A percentile compares a stretch with the other conserved stretches of the same genome.
phyloP scores from a whole-genome alignment of 2,113 vertebrate species.

The Platysteira castanea region DNA sequence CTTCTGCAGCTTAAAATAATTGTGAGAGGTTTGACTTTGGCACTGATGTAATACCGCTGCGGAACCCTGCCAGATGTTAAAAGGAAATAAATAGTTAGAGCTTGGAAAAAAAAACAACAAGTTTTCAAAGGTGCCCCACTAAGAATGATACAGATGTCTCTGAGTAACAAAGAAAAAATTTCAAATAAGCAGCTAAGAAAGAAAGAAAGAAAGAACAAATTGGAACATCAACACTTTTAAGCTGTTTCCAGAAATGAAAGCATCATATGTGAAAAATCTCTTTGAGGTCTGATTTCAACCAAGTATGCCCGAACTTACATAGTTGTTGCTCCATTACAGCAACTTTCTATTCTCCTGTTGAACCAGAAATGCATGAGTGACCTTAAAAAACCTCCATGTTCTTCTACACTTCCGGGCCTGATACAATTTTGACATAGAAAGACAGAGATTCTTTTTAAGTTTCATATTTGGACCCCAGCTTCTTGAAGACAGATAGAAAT shows the following conservation, averaged over 20 bases:
- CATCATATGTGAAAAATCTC: neutral
- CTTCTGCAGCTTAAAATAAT: neutral
- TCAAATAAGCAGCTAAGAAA: neutral
- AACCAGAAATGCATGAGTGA: neutral
- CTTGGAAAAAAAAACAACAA: neutral
- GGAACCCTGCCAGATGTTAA: neutral
- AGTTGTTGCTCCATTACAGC: neutral
- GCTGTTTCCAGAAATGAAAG: neutral
- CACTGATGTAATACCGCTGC: neutral
- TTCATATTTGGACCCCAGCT: neutral
- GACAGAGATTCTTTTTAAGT: neutral
- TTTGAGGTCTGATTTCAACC: neutral
- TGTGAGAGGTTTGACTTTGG: neutral
- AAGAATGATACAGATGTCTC: neutral
- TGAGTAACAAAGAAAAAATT: neutral
- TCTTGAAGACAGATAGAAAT: neutral
- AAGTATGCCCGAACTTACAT: neutral
- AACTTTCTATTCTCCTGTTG: neutral
- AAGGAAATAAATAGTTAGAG: neutral
- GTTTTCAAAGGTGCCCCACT: neutral
- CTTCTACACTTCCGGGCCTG: rapidly evolving
- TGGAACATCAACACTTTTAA: neutral
- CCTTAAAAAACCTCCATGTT: neutral
- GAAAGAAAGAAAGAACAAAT: neutral
- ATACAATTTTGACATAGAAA: neutral